A percentile compares a stretch with the other conserved stretches of the same genome.
These are phyloP conservation scores for Alloscopus bannaensis DNA, from an alignment of 2,888 invertebrate species.

Conservation along the genomic window DNA sequence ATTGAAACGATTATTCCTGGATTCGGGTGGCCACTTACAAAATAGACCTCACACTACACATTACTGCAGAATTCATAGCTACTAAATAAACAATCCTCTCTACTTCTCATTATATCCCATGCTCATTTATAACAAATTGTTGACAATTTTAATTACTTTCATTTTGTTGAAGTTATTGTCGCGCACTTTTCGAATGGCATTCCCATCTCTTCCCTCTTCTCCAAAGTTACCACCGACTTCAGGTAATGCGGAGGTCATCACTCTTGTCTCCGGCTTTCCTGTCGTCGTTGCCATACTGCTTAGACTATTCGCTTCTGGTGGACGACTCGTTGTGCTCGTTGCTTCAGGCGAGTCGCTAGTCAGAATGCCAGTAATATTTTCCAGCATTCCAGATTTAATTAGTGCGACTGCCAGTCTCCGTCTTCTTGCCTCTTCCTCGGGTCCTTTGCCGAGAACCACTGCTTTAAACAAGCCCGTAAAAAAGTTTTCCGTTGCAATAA, in stretches of 20 bases:
- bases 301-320: neutral
- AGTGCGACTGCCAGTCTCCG: constrained; percentile 33
- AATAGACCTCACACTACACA: no score
- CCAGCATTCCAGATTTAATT: constrained; percentile 45
- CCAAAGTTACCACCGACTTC: neutral
- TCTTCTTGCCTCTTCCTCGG: constrained; percentile 41
- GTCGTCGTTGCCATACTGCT: neutral
- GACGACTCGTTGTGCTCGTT: constrained; percentile 5
- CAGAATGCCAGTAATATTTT: neutral
- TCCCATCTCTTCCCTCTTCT: neutral
- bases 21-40: no score
- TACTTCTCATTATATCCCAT: no score
- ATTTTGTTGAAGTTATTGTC: constrained; percentile 56
- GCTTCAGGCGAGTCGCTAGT: neutral
- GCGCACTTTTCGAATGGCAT: constrained; percentile 26
- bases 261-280: neutral
- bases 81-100: no score
- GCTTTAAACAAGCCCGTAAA: constrained; percentile 55
- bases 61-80: no score
- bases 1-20: no score
- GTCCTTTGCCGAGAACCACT: constrained; percentile 51
- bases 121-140: constrained; percentile 35
- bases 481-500: constrained; percentile 58
- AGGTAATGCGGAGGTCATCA: neutral
- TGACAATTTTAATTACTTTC: constrained; percentile 47